Conservation (phyloP, 2,888 invertebrate species). For the Harpagoxenus sublaevis region DNA sequence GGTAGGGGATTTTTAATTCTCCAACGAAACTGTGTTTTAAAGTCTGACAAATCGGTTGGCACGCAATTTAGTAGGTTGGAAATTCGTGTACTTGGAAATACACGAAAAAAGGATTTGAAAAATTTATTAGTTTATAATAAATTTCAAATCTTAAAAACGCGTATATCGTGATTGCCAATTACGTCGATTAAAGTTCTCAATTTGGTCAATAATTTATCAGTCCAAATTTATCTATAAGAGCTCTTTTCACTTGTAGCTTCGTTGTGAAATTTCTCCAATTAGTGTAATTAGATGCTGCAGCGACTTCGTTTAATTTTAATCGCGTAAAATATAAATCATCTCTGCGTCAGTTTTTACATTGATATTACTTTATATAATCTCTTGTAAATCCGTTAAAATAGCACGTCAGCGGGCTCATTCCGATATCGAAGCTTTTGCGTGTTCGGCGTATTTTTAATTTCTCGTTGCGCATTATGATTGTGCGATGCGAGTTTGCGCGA, state of each 20-base stretch:
- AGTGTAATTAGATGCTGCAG: constrained; percentile 4
- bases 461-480: constrained; percentile 5
- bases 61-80: no score
- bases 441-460: constrained; percentile 8
- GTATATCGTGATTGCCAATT: no score
- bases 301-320: constrained; percentile 23
- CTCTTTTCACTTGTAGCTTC: constrained; percentile 23
- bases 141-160: no score
- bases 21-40: no score
- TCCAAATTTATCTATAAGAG: not conserved
- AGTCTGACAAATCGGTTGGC: no score
- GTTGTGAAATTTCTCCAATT: constrained; percentile 33
- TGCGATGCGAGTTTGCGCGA: constrained; percentile 18
- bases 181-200: no score
- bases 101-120: no score
- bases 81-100: no score
- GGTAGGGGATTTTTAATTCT: no score
- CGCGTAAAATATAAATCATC: not conserved
- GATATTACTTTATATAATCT: not conserved
- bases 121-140: no score
- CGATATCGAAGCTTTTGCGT: not conserved
- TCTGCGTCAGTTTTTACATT: constrained; percentile 4
- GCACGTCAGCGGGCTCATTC: not conserved
- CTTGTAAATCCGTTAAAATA: not conserved
- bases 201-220: not conserved